Evolutionary conservation across 2,888 invertebrate genomes (phyloP), one percentile per base, ranked within the genome.

Genomic region (Mesorhabditis sp.): DNA sequence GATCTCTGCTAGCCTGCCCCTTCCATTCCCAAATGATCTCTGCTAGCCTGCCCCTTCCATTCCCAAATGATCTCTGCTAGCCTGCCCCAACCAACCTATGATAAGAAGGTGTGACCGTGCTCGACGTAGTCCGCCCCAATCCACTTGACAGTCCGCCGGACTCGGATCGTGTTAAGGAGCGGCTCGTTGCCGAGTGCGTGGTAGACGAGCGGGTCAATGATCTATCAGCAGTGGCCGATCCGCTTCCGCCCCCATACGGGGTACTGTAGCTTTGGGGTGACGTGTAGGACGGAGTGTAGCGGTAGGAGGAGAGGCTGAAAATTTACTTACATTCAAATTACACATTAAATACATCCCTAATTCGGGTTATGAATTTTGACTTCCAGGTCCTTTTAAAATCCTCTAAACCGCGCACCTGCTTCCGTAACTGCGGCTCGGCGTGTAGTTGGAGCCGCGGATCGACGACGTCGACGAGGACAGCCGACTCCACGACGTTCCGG

Each of bases 381-480:
- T 28, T 28, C 28, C 28, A 28, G 28, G 28, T 28, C 13, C 50
- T 2, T 13, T 50, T 2, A 50, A 50, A 7, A 1, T 50, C 50
- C 50, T 50, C 63, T 15, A 7, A 62, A n/a, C 63, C 63, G 63
- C n/a, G 41, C n/a, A 62, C 63, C 63, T 62, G 13, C 13, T 7
- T 3, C 63, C 63, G 2, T n/a, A n/a, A 15, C 63, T 62, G 6
- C 63, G 10, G 6, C 28, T 7, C 41, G 63, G 63, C 6, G 63
- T 62, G 63, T 79, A 79, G 67, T 76, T 77, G 41, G 71, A 66
- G 45, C 76, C 70, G 4, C 79, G 71, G 66, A 79, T 79, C 4
- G 74, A 73, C 61, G 75, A 74, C 45, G 77, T 75, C 5, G 77
- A 78, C 65, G 78, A 76, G 43, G 78, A 78, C 44, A 76, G 72